Evolutionary conservation across 2,797 vertebrate genomes (phyloP), one percentile per base, ranked within the genome.

Genomic region (Babyrousa celebensis): DNA sequence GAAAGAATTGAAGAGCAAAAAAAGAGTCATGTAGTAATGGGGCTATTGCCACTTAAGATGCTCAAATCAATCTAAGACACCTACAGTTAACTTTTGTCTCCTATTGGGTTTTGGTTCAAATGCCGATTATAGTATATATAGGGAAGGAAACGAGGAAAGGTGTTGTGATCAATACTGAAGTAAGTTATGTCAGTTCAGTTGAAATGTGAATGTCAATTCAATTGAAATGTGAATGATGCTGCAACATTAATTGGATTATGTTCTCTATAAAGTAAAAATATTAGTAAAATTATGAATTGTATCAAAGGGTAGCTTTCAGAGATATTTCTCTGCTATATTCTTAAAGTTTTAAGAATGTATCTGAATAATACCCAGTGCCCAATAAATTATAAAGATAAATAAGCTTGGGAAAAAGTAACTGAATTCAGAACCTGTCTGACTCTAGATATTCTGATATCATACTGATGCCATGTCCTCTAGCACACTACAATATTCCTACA

Each of bases 351-450:
- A 32, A 25, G 4, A 62, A 32, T 20, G 12, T 70, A 29, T 94
- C 10, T 25, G 12, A 91, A 60, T 90, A 18, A 88, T 40, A 60
- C 15, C 5, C 23, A 60, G 8, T 27, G 6, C 7, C 70, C 79
- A 15, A 60, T 20, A 95, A 84, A 82, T 58, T 79, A 92, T 1
- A 91, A 75, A 82, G 87, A 40, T 68, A 85, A 91, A 29, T 68
- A 84, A 54, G 23, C 6, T 78, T 54, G 5, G 11, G 74, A 11
- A 36, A 36, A 36, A 56, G 15, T 74, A 85, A 27, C n/a, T 58
- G 7, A 25, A 56, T 91, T 91, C 5, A 67, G 12, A 92, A 68
- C 5, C n/a, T 48, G 10, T 48, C 6, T 14, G 43, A 62, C 77
- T 82, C 7, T 43, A 40, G 29, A 54, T 36, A 3, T 58, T 88